These are phyloP conservation scores for Plotosus lineatus DNA, from an alignment of 2,113 vertebrate species.

Conservation along the genomic window DNA sequence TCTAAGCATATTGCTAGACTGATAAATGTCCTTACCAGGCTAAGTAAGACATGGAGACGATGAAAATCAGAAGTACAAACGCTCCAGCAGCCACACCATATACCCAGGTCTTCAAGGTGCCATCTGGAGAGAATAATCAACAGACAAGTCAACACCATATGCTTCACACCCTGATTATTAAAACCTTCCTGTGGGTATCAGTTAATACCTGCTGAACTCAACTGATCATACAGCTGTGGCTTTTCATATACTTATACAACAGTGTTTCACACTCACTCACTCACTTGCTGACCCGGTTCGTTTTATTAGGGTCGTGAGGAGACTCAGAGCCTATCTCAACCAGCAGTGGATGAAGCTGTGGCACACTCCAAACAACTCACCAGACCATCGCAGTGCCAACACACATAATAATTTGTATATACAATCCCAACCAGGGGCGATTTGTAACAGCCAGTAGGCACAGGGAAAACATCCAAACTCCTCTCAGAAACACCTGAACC, in stretches of 20 bases:
- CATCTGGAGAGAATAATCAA: conserved; percentile 75
- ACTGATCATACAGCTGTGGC: background rate
- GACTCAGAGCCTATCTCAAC: too few species aligned
- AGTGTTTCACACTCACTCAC: too few species aligned
- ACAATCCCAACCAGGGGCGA: too few species aligned
- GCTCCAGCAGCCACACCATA: conserved; percentile 96
- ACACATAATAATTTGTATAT: too few species aligned
- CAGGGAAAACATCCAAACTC: too few species aligned
- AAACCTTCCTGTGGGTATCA: background rate
- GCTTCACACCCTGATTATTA: conserved; percentile 17
- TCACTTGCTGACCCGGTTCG: too few species aligned
- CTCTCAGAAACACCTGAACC: too few species aligned
- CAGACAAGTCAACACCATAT: conserved; percentile 30
- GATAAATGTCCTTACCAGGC: conserved; percentile 86
- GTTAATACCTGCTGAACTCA: conserved; percentile 1
- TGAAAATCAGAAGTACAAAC: conserved; percentile 93
- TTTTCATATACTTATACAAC: background rate
- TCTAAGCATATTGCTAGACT: background rate
- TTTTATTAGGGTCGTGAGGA: too few species aligned
- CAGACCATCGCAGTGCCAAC: too few species aligned
- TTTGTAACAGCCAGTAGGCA: too few species aligned
- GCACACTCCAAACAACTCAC: too few species aligned
- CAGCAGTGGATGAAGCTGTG: too few species aligned
- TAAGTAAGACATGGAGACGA: conserved; percentile 98
- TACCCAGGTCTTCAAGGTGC: conserved; percentile 98